These are phyloP conservation scores for Desmodus rotundus DNA, from an alignment of 2,113 vertebrate species.

Conservation along the genomic window DNA sequence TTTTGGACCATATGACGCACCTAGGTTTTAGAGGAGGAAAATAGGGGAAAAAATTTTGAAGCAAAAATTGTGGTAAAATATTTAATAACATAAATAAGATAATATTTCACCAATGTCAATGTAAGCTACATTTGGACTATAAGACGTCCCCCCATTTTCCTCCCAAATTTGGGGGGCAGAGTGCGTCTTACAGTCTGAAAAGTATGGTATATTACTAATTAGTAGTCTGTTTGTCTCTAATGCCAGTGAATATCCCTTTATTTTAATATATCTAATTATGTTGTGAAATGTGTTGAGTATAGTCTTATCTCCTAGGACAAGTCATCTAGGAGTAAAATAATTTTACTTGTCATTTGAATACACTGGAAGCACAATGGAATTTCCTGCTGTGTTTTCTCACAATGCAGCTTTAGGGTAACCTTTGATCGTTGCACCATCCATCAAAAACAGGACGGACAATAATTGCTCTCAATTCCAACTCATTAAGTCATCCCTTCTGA, in stretches of 20 bases:
- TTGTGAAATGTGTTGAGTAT: background rate
- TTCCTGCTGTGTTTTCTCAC: background rate
- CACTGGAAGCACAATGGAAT: background rate
- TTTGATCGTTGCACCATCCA: background rate
- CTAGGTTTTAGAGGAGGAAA: too few species aligned
- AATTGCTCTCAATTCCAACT: background rate
- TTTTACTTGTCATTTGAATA: background rate
- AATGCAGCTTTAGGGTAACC: background rate
- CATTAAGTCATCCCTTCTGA: conserved; percentile 40
- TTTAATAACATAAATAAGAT: too few species aligned
- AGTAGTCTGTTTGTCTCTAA: background rate
- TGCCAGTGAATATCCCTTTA: background rate
- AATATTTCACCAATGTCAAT: too few species aligned
- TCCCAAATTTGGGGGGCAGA: too few species aligned
- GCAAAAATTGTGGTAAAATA: too few species aligned
- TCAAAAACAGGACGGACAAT: background rate
- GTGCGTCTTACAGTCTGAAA: too few species aligned
- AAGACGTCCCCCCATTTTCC: too few species aligned
- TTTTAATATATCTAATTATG: background rate
- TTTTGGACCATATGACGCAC: too few species aligned
- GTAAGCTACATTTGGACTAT: too few species aligned
- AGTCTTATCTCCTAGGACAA: background rate
- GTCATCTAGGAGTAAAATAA: background rate
- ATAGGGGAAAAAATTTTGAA: too few species aligned
- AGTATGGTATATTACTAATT: background rate